These are phyloP conservation scores for Tipula helvola DNA, from an alignment of 2,888 invertebrate genomes.

Conservation along the genomic window DNA sequence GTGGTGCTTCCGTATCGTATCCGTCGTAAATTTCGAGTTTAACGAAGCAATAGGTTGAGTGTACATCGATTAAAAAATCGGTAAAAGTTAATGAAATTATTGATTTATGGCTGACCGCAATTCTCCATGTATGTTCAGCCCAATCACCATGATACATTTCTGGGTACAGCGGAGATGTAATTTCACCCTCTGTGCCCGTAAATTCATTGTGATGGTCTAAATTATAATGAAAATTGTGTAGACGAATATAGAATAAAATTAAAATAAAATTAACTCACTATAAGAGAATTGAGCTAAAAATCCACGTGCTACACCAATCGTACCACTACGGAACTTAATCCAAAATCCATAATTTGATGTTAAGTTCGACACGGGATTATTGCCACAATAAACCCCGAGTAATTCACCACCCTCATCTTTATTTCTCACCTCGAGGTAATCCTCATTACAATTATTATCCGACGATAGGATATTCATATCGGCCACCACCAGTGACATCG, in stretches of 20 bases:
- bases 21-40: conserved; percentile 58
- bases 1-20: conserved; percentile 48
- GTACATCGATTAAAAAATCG: conserved; percentile 29
- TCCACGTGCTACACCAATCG: conserved; percentile 47
- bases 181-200: conserved; percentile 48
- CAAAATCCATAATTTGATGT: conserved; percentile 48
- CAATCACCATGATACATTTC: conserved; percentile 17
- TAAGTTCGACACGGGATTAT: conserved; percentile 44
- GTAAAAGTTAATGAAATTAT: conserved; percentile 41
- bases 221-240: conserved; percentile 16
- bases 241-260: no score
- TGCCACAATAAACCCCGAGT: conserved; percentile 63
- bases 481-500: conserved; percentile 50
- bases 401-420: conserved; percentile 47
- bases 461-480: conserved; percentile 56
- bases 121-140: conserved; percentile 53
- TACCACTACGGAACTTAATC: conserved; percentile 63
- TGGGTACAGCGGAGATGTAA: conserved; percentile 73
- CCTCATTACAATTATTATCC: conserved; percentile 61
- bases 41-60: conserved; percentile 12
- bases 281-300: conserved; percentile 63
- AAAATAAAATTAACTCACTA: conserved; percentile 33
- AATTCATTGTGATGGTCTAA: conserved; percentile 56
- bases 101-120: conserved; percentile 44
- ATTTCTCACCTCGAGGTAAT: conserved; percentile 77